A percentile compares a stretch with the other conserved stretches of the same genome.
These are phyloP conservation scores for Caenorhabditis macrosperma DNA, from an alignment of 2,888 invertebrate genomes.

Conservation along the genomic window DNA sequence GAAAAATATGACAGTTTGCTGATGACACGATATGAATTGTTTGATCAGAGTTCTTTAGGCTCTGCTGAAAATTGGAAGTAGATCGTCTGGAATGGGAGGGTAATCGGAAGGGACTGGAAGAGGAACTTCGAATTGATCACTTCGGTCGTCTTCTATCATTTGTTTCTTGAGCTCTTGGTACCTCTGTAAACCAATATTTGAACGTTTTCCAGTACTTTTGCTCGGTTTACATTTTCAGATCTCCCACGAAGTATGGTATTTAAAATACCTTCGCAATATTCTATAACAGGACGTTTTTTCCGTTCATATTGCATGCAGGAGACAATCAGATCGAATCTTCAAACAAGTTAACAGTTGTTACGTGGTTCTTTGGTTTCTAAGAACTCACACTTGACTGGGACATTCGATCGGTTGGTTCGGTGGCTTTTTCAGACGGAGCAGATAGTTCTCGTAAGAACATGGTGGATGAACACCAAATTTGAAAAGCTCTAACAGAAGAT, in stretches of 20 bases:
- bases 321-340: slow-evolving; percentile 25
- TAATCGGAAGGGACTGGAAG: too few relatives aligned
- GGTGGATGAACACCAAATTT: slow-evolving; percentile 2
- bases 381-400: not conserved
- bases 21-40: too few relatives aligned
- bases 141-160: not conserved
- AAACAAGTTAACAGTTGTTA: not conserved
- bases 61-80: too few relatives aligned
- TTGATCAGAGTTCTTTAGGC: too few relatives aligned
- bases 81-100: not conserved
- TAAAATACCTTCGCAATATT: not conserved
- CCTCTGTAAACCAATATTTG: not conserved
- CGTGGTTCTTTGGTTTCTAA: not conserved
- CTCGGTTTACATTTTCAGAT: not conserved
- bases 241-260: not conserved
- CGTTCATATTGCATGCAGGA: slow-evolving; percentile 12
- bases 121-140: not conserved
- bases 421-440: not conserved
- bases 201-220: not conserved
- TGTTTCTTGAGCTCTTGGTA: not conserved
- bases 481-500: slow-evolving; percentile 12
- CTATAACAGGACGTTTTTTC: not conserved
- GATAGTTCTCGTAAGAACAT: not conserved
- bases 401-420: not conserved
- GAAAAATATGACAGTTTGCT: too few relatives aligned